Base-by-base conservation (phyloP, 2,888 invertebrate species). In the Hetaerina titia region DNA sequence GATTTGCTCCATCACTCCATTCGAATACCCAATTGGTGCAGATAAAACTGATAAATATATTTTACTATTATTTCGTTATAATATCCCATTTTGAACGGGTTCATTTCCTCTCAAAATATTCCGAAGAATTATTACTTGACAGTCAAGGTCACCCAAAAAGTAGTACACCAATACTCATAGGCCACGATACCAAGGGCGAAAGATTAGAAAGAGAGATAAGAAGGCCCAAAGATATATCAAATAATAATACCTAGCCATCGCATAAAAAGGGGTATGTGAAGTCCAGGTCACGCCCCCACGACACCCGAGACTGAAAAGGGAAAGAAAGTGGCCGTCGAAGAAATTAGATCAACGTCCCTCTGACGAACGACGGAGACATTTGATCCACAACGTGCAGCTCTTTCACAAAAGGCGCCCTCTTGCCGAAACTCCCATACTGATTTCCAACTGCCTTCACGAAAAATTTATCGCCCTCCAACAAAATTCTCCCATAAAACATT, bases 401-500 rank as follows among this genome's bases (percentile, higher is more conserved):
- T 15, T 7, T 13, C 58, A 57, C 56, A 57, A 57, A 58, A 58
- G 89, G 22, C 58, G 57, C n/a, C 58, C 58, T 19, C 89, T 8
- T 5, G 56, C 57, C 22, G 57, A 45, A 13, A 13, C 17, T 22
- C 22, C 88, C 56, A 45, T 15, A 19, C 88, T 57, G 89, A 57
- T 89, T n/a, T 31, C 89, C 31, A 9, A 58, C 19, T 57, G 22
- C n/a, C 89, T n/a, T 89, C 58, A n/a, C 11, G 13, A 81, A 81
- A 58, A 58, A 89, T 57, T 89, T 89, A 89, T 89, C 13, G n/a
- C 22, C 58, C 45, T 11, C n/a, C 58, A 13, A 22, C 89, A 89
- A 57, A 56, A 89, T 56, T 58, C 58, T n/a, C 89, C 58, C 89
- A 89, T 89, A 22, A 57, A 89, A 58, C 58, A 89, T n/a, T 22